These are phyloP conservation scores for Chaetophractus vellerosus DNA, from an alignment of 2,797 vertebrate genomes.

Conservation along the genomic window DNA sequence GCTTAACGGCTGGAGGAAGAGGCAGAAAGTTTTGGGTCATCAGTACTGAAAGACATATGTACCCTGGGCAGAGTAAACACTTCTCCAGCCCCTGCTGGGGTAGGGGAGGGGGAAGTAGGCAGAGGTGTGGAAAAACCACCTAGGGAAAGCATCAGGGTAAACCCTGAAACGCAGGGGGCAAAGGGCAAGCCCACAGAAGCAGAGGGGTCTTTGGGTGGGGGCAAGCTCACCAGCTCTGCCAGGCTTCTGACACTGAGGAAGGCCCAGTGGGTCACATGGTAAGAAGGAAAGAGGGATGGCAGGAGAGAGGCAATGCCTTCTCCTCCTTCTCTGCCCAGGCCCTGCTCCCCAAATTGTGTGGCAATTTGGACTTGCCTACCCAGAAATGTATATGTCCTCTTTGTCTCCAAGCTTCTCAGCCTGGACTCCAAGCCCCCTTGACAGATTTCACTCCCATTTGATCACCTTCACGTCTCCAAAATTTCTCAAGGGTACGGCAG, in stretches of 20 bases:
- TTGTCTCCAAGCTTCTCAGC: neutral
- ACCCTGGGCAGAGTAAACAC: neutral
- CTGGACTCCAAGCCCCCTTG: neutral
- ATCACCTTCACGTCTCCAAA: neutral
- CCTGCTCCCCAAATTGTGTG: neutral
- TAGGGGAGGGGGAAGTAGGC: neutral
- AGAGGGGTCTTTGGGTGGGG: too few species aligned
- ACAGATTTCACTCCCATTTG: neutral
- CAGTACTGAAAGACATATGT: neutral
- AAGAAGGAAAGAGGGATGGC: neutral
- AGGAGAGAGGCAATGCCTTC: too few species aligned
- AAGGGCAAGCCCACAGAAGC: neutral
- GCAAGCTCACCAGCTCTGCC: neutral
- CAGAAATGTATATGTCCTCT: neutral
- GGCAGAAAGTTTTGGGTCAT: neutral
- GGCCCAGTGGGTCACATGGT: neutral
- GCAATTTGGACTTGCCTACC: neutral
- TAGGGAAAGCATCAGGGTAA: neutral
- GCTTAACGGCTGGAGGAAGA: slow-evolving; percentile 87
- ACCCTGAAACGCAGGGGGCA: neutral
- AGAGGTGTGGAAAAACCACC: neutral
- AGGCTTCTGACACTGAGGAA: neutral
- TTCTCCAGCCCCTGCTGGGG: neutral
- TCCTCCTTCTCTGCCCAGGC: neutral
- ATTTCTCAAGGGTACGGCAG: neutral